Evolutionary conservation across 2,888 invertebrate species (phyloP).

Genomic region (Rotaria socialis): DNA sequence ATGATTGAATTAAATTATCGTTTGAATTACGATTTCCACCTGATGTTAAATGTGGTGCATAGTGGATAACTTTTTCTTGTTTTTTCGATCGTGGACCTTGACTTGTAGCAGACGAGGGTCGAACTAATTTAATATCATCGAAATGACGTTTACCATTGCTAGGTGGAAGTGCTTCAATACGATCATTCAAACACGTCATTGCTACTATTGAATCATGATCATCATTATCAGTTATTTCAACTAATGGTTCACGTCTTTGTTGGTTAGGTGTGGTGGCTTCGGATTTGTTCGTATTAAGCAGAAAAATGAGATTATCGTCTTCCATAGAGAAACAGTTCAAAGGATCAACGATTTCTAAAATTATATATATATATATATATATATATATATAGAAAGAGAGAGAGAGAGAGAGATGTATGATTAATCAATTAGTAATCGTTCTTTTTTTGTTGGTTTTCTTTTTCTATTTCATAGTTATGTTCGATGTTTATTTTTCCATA

Average conservation of each 20-base stretch:
- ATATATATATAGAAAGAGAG: no score
- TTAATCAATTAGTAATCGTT: neutral
- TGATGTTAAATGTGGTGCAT: constrained; percentile 14
- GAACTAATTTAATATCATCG: constrained; percentile 19
- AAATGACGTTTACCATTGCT: neutral
- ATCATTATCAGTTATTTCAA: neutral
- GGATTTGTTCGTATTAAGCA: neutral
- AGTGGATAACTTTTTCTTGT: neutral
- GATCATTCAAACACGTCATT: constrained; percentile 9
- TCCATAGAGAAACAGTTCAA: neutral
- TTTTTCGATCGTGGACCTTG: neutral
- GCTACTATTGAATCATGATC: constrained; percentile 1
- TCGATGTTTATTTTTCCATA: neutral
- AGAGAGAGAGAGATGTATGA: neutral
- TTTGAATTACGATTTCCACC: constrained; percentile 19
- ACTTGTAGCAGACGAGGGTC: neutral
- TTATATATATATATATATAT: neutral
- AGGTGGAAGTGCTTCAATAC: neutral
- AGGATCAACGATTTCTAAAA: neutral
- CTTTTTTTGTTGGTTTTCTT: neutral
- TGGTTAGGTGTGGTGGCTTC: neutral
- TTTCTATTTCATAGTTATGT: neutral
- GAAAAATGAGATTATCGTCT: neutral
- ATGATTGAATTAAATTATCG: constrained; percentile 13
- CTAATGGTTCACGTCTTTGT: neutral